Conservation (phyloP, 2,113 vertebrate species). For the Pterocles gutturalis region DNA sequence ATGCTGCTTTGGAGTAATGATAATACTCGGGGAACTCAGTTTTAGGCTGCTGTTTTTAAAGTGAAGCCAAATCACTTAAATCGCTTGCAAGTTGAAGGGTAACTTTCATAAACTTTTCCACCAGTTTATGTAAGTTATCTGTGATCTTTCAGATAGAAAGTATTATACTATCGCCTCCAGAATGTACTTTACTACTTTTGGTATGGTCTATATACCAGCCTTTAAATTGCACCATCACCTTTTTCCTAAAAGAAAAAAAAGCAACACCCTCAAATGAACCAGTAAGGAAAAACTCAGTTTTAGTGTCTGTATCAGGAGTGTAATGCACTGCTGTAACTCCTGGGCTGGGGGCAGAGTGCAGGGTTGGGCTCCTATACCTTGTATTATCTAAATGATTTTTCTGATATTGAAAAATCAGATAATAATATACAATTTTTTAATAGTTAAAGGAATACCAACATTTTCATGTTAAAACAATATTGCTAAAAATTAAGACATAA, state of each 20-base stretch:
- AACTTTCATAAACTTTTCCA: slow-evolving; percentile 44
- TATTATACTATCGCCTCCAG: background rate
- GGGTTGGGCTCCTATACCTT: background rate
- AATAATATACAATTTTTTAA: background rate
- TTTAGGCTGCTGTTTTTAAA: slow-evolving; percentile 72
- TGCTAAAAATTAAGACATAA: slow-evolving; percentile 10
- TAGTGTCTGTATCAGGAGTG: background rate
- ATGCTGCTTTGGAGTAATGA: slow-evolving; percentile 63
- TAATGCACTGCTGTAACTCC: background rate
- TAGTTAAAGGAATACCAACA: background rate
- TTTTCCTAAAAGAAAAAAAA: background rate
- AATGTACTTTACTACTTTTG: background rate
- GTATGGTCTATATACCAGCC: background rate
- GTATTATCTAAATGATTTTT: background rate
- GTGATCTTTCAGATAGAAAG: slow-evolving; percentile 24
- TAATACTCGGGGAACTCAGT: slow-evolving; percentile 56
- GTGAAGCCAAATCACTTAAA: slow-evolving; percentile 56
- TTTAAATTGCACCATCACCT: background rate
- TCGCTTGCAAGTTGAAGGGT: slow-evolving; percentile 53
- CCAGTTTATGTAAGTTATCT: slow-evolving; percentile 41
- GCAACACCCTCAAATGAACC: background rate
- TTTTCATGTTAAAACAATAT: slow-evolving; percentile 15
- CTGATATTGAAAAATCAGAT: background rate
- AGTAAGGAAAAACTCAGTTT: background rate
- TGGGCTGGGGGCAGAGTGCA: no score